Evolutionary conservation across 2,888 invertebrate species (phyloP), one percentile per base, ranked within the genome.

Genomic region (Meteorus cinctellus): DNA sequence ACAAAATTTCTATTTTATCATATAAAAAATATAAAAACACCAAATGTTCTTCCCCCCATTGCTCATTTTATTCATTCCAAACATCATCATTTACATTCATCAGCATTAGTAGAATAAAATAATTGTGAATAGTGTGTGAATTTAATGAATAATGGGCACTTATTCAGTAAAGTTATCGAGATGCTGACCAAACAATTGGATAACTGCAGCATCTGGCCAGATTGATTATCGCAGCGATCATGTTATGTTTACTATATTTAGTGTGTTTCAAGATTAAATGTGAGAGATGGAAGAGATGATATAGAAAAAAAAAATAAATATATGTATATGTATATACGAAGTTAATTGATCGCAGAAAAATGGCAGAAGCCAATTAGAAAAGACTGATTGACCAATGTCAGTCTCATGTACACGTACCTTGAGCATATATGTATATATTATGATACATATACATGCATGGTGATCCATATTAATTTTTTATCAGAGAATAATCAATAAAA

Each of bases 201-300:
- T 31, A n/a, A 24, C 48, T 29, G 69, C 65, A 68, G 31, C 73
- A 68, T 69, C 45, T 72, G 79, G 79, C 79, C 80, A 82, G 80
- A 83, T 84, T 82, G 84, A 82, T 81, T 80, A 79, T 80, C 78
- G 74, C 76, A 79, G 80, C 78, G 80, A 80, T 82, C 79, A n/a
- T 84, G 87, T 88, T 88, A 85, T 87, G 86, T 88, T 88, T 88
- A 87, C 86, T 82, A 87, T 87, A 75, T 72, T 87, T 87, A 87
- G 87, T 88, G 87, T 88, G 88, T 88, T 84, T 84, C 83, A 82
- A 79, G 78, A 79, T 69, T 77, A 73, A 79, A 78, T 84, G 82
- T 81, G 81, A 78, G 77, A 81, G 77, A 77, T 77, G 76, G 77
- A 77, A 80, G 68, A 68, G 80, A 65, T 67, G 65, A 67, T 69